A percentile compares a stretch with the other conserved stretches of the same genome.
Conservation (phyloP, 2,113 vertebrate species). For the Gavialis gangeticus region DNA sequence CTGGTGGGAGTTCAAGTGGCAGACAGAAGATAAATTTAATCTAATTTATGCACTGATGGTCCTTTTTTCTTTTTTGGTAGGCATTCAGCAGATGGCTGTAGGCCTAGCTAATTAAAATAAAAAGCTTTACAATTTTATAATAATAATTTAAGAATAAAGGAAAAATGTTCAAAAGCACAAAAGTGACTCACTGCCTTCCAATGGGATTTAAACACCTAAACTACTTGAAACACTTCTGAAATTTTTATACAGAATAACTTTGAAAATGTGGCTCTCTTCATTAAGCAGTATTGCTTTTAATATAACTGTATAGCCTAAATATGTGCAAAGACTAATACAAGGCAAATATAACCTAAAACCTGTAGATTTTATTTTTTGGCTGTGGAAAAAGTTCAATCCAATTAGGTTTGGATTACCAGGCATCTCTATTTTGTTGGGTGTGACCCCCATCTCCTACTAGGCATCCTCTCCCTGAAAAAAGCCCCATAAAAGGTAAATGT, state of each 20-base stretch:
- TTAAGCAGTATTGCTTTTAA: not conserved
- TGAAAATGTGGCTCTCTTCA: not conserved
- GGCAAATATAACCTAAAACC: constrained; percentile 11
- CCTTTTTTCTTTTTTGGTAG: not conserved
- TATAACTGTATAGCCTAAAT: constrained; percentile 39
- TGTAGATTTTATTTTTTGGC: not conserved
- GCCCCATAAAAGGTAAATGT: not conserved
- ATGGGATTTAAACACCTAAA: not conserved
- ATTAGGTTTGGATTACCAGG: not conserved
- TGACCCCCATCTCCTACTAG: rapidly evolving
- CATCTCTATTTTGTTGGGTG: not conserved
- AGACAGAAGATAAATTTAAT: not conserved
- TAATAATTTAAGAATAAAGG: no score
- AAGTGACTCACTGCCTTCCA: not conserved
- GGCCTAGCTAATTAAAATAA: not conserved
- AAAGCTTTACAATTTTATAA: not conserved
- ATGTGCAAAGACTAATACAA: not conserved
- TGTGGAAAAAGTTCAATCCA: not conserved
- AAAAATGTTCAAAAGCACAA: not conserved
- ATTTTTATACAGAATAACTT: not conserved
- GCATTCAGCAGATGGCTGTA: not conserved
- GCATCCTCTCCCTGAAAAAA: not conserved
- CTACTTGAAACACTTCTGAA: not conserved
- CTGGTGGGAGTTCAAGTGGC: not conserved
- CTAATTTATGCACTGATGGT: not conserved